A percentile compares a stretch with the other conserved stretches of the same genome.
Conservation (phyloP, 2,113 vertebrate species). For the Manacus vitellinus region DNA sequence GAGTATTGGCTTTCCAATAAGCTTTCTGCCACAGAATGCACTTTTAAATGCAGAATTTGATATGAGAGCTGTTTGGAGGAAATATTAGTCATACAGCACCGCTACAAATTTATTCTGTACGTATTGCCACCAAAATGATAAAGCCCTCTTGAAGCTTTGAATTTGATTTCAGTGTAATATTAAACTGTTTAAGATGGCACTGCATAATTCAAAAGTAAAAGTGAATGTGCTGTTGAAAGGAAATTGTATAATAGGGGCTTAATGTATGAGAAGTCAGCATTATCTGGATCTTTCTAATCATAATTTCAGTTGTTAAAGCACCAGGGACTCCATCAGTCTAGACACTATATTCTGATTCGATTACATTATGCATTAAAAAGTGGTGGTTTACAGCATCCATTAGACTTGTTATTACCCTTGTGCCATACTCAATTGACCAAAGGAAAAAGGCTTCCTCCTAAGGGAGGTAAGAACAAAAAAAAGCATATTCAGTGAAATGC, state of each 20-base stretch:
- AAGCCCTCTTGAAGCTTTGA: constrained; percentile 21
- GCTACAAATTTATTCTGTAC: constrained; percentile 17
- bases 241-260: constrained; percentile 57
- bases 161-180: constrained; percentile 47
- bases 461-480: neutral
- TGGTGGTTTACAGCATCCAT: constrained; percentile 62
- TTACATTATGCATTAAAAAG: constrained; percentile 68
- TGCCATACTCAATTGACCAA: constrained; percentile 63
- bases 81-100: neutral
- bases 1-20: neutral
- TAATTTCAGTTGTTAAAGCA: constrained; percentile 68
- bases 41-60: neutral
- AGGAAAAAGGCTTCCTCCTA: constrained; percentile 18
- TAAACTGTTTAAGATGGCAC: constrained; percentile 51
- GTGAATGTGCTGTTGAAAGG: constrained; percentile 6
- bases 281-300: constrained; percentile 64
- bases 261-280: constrained; percentile 65
- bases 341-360: constrained; percentile 66
- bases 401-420: constrained; percentile 66
- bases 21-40: neutral
- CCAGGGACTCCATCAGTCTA: constrained; percentile 61
- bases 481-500: constrained; percentile 36
- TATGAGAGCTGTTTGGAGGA: neutral
- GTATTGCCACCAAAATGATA: constrained; percentile 7
- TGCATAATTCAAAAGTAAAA: constrained; percentile 69